These are phyloP conservation scores for Halcyon smyrnensis DNA, from an alignment of 2,797 vertebrate genomes.

Conservation along the genomic window DNA sequence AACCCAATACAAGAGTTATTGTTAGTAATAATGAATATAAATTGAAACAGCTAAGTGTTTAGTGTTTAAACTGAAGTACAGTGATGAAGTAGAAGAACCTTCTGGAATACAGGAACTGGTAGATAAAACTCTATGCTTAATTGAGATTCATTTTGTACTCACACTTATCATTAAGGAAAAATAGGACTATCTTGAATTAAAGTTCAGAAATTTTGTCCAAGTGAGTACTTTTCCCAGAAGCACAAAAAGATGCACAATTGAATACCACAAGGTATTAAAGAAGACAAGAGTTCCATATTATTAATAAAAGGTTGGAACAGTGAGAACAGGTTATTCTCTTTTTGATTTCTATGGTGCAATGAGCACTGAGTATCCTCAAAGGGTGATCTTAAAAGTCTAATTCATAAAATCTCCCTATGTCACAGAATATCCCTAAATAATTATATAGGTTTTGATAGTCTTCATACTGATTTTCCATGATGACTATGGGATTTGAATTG, in stretches of 20 bases:
- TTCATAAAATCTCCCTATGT: neutral
- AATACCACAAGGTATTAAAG: neutral
- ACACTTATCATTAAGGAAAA: neutral
- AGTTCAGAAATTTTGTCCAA: neutral
- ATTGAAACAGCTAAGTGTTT: neutral
- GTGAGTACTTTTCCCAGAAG: neutral
- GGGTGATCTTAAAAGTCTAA: neutral
- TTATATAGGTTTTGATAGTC: neutral
- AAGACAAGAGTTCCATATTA: neutral
- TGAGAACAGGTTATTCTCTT: neutral
- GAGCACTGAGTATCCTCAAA: neutral
- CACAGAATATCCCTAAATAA: neutral
- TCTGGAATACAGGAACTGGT: neutral
- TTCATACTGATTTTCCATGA: neutral
- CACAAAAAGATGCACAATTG: neutral
- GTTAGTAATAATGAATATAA: constrained; percentile 9
- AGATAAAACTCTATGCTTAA: neutral
- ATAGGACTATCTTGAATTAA: neutral
- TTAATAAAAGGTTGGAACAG: neutral
- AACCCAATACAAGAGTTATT: neutral
- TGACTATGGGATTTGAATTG: neutral
- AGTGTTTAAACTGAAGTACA: neutral
- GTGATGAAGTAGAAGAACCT: neutral
- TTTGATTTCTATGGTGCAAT: neutral
- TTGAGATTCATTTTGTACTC: neutral